Percentiles rank a stretch among this genome's conserved stretches.
Evolutionary conservation across 2,113 vertebrate genomes (phyloP).

Genomic region (Protobothrops flavoviridis): DNA sequence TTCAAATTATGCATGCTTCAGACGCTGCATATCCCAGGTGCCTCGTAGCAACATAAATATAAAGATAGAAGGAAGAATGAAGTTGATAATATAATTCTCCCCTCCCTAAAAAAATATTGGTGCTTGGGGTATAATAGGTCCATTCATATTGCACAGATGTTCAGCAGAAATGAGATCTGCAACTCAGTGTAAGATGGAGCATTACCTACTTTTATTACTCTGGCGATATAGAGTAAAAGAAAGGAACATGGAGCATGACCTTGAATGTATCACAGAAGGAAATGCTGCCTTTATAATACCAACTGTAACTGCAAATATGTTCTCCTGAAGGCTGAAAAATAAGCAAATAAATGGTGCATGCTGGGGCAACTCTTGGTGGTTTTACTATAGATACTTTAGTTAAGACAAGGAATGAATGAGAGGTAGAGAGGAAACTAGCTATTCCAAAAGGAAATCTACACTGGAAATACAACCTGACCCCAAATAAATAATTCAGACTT

Average conservation of each 20-base stretch:
- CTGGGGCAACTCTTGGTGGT: background rate
- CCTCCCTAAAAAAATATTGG: conserved; percentile 29
- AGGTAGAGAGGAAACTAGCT: background rate
- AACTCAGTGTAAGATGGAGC: conserved; percentile 31
- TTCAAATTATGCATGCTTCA: conserved; percentile 52
- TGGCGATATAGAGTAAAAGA: conserved; percentile 25
- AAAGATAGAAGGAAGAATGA: conserved; percentile 55
- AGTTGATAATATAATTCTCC: conserved; percentile 43
- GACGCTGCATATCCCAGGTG: conserved; percentile 26
- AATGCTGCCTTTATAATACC: conserved; percentile 15
- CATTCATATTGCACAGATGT: conserved; percentile 54
- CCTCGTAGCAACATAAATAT: conserved; percentile 52
- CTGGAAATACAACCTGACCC: conserved; percentile 1
- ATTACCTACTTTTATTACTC: conserved; percentile 53
- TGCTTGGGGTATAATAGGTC: conserved; percentile 48
- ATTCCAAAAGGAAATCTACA: background rate
- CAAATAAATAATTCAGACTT: background rate
- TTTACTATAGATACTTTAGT: conserved; percentile 6
- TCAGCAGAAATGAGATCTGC: conserved; percentile 50
- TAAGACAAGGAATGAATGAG: conserved; percentile 6
- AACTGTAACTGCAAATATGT: conserved; percentile 8
- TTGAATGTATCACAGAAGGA: conserved; percentile 30
- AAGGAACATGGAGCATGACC: conserved; percentile 24
- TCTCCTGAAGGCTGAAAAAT: background rate
- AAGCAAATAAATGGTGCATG: background rate